Evolutionary conservation across 1,140 invertebrate genomes (phyloP).

Genomic region (Microplitis mediator): DNA sequence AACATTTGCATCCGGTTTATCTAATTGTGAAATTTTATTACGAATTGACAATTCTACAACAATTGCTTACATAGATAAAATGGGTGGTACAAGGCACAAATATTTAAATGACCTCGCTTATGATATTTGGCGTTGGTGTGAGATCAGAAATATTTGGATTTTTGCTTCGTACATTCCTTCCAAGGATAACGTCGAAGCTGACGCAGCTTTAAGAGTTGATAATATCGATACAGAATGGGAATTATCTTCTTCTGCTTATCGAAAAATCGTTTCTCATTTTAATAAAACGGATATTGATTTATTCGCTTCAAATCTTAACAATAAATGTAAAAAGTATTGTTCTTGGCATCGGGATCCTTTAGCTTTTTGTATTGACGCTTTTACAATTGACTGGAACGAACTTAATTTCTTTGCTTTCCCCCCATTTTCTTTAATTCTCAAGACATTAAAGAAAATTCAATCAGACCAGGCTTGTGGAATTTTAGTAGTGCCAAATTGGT

Average conservation of each 20-base stretch:
- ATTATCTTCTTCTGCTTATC: slow-evolving; percentile 9
- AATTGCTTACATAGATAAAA: slow-evolving; percentile 29
- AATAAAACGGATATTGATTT: too few species aligned
- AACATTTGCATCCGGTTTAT: slow-evolving; percentile 19
- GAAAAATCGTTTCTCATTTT: too few species aligned
- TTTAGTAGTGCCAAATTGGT: slow-evolving; percentile 37
- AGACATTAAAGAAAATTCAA: slow-evolving; percentile 25
- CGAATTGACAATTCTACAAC: slow-evolving; percentile 33
- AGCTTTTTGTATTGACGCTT: slow-evolving; percentile 21
- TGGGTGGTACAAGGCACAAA: slow-evolving; percentile 21
- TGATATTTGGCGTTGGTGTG: slow-evolving; percentile 37
- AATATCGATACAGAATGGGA: slow-evolving; percentile 26
- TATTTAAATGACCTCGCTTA: slow-evolving; percentile 5
- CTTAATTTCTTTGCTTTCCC: slow-evolving; percentile 33
- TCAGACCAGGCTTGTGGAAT: slow-evolving; percentile 30
- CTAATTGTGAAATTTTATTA: slow-evolving; percentile 24
- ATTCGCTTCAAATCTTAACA: too few species aligned
- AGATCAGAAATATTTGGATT: slow-evolving; percentile 27
- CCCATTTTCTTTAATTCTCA: slow-evolving; percentile 30
- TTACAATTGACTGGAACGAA: slow-evolving; percentile 26
- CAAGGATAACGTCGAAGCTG: slow-evolving; percentile 21
- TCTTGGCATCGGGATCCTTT: slow-evolving; percentile 37
- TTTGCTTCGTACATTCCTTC: slow-evolving; percentile 27
- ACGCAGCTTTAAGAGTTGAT: slow-evolving; percentile 1
- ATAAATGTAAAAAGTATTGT: too few species aligned